Base-by-base conservation (phyloP, 64 coral and sea anemone species). In the Porites australiensis region DNA sequence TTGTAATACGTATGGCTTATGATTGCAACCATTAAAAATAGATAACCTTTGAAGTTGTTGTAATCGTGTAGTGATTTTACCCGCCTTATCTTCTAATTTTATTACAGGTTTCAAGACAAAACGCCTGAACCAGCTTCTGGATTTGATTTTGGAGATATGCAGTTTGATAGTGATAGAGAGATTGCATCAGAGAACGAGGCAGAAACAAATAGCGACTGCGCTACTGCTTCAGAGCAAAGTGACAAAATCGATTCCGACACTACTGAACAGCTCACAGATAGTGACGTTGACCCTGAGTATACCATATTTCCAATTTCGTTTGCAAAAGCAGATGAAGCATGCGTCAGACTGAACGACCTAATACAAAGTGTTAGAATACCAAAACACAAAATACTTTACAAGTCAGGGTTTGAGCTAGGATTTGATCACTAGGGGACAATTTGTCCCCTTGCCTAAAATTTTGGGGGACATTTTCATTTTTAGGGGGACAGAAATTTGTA, bases 331-430 rank as follows among this genome's bases (percentile, higher is more conserved):
- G 85, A 93, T 20, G 92, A 93, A 5, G 92, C 88, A 54, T 93
- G 92, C 53, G 79, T 81, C 64, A 93, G 92, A 88, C 83, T 93
- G n/a, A 71, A 93, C 57, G 63, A 73, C 58, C 62, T 93, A 12
- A 93, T 93, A 8, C 66, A 93, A 86, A 88, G 62, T 21, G 84
- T 62, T 23, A 64, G 54, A 72, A 93, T 93, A 45, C 75, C 91
- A 45, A 93, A 93, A 87, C 83, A 93, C 49, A 93, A 88, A 93
- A 93, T 93, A 87, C 79, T 93, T 79, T 93, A 93, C 83, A 93
- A 93, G 66, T n/a, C n/a, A n/a, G n/a, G n/a, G n/a, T n/a, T n/a
- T n/a, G n/a, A n/a, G n/a, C n/a, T n/a, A n/a, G n/a, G n/a, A n/a
- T n/a, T n/a, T n/a, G n/a, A n/a, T n/a, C n/a, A n/a, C n/a, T n/a